These are phyloP conservation scores for Scomberomorus guttatus DNA, from an alignment of 2,797 vertebrate species.

Conservation along the genomic window DNA sequence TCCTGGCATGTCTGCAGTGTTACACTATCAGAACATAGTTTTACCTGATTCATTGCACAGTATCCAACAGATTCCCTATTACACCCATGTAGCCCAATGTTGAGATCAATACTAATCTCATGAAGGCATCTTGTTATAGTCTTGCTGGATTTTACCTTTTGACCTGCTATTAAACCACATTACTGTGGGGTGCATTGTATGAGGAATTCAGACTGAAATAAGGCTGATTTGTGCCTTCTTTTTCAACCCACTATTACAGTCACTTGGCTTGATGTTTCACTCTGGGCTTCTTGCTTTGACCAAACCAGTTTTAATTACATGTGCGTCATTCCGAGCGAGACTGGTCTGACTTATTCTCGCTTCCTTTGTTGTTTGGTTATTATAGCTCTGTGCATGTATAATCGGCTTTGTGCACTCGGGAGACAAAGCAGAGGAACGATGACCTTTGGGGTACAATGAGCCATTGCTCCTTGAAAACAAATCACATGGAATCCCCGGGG, in stretches of 20 bases:
- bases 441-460: slow-evolving; percentile 69
- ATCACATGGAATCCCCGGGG: slow-evolving; percentile 51
- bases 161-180: slow-evolving; percentile 60
- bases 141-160: slow-evolving; percentile 35
- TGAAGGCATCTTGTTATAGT: slow-evolving; percentile 18
- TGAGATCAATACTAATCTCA: slow-evolving; percentile 36
- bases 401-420: slow-evolving; percentile 48
- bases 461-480: slow-evolving; percentile 53
- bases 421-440: slow-evolving; percentile 61
- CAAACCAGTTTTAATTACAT: slow-evolving; percentile 50
- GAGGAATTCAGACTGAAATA: slow-evolving; percentile 21
- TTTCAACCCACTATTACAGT: slow-evolving; percentile 36
- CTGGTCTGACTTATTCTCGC: slow-evolving; percentile 24
- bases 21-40: background rate
- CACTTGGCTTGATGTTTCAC: slow-evolving; percentile 26
- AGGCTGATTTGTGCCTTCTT: slow-evolving; percentile 30
- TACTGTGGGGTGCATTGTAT: slow-evolving; percentile 16
- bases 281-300: slow-evolving; percentile 14
- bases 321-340: slow-evolving; percentile 5
- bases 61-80: background rate
- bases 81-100: slow-evolving; percentile 1
- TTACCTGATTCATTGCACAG: background rate
- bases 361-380: slow-evolving; percentile 53
- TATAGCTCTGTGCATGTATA: slow-evolving; percentile 53
- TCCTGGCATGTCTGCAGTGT: background rate